These are phyloP conservation scores for Cryptophagus acutangulus DNA, from an alignment of 2,888 invertebrate species.

Conservation along the genomic window DNA sequence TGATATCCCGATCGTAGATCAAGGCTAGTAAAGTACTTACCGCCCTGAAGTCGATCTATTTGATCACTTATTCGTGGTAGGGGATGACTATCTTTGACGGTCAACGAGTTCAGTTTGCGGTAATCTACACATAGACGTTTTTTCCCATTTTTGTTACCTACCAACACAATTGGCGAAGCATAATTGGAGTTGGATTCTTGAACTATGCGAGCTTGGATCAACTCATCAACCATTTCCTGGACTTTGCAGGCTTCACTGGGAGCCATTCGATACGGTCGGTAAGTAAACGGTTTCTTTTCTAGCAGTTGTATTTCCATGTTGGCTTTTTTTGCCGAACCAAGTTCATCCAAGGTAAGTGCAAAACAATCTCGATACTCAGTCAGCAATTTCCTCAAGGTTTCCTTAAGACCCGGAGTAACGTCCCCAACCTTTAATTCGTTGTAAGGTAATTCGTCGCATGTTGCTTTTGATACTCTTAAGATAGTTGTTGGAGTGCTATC, in stretches of 20 bases:
- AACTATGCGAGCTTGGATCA: conserved; percentile 11
- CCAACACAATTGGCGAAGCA: conserved; percentile 7
- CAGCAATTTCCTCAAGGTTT: conserved; percentile 7
- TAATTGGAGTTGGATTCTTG: conserved; percentile 14
- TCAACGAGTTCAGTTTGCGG: conserved; percentile 23
- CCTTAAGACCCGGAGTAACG: conserved; percentile 21
- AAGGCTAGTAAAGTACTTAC: too few relatives aligned
- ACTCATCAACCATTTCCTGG: conserved; percentile 12
- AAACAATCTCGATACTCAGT: conserved; percentile 19
- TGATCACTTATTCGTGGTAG: too few relatives aligned
- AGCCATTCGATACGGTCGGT: conserved; percentile 28
- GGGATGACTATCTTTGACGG: too few relatives aligned
- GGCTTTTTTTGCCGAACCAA: conserved; percentile 16
- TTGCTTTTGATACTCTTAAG: too few relatives aligned
- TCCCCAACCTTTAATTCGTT: not conserved
- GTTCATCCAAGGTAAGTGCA: conserved; percentile 10
- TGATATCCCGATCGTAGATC: too few relatives aligned
- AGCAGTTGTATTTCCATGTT: conserved; percentile 15
- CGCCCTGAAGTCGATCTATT: too few relatives aligned
- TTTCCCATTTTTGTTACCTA: conserved; percentile 7
- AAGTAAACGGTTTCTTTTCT: conserved; percentile 18
- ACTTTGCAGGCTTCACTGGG: conserved; percentile 8
- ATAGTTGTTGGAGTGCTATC: too few relatives aligned
- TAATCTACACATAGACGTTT: too few relatives aligned
- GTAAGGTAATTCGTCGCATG: too few relatives aligned